These are phyloP conservation scores for Nymphicus hollandicus DNA, from an alignment of 2,113 vertebrate species.

Conservation along the genomic window DNA sequence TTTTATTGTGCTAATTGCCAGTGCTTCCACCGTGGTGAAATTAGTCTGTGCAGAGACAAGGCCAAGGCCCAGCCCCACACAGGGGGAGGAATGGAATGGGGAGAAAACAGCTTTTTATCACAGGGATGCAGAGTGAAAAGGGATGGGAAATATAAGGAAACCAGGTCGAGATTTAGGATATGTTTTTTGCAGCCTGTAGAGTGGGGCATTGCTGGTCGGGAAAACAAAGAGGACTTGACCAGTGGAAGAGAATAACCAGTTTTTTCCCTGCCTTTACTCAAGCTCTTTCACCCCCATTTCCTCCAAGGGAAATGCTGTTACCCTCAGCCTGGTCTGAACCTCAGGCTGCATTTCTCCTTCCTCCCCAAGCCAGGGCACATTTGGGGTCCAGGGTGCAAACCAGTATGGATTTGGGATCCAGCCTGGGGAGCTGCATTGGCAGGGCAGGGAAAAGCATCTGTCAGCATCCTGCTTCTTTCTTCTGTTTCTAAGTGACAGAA, in stretches of 20 bases:
- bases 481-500: neutral
- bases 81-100: neutral
- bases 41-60: neutral
- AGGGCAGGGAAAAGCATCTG: neutral
- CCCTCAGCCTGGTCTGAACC: neutral
- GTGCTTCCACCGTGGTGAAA: neutral
- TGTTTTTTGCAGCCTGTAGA: neutral
- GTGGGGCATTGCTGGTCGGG: fast-evolving
- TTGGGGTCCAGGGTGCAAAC: neutral
- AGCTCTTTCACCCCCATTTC: neutral
- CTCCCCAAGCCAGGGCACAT: neutral
- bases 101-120: neutral
- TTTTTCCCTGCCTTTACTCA: neutral
- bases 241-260: neutral
- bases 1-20: conserved; percentile 10
- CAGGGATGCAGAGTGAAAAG: neutral
- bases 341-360: neutral
- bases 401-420: neutral
- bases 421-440: neutral
- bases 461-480: neutral
- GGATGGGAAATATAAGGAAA: neutral
- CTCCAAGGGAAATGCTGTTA: neutral
- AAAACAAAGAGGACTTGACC: neutral
- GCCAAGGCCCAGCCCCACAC: neutral
- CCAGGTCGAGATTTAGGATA: neutral